A percentile compares a stretch with the other conserved stretches of the same genome.
phyloP scores from a whole-genome alignment of 2,113 vertebrate species.

The Acanthisitta chloris region DNA sequence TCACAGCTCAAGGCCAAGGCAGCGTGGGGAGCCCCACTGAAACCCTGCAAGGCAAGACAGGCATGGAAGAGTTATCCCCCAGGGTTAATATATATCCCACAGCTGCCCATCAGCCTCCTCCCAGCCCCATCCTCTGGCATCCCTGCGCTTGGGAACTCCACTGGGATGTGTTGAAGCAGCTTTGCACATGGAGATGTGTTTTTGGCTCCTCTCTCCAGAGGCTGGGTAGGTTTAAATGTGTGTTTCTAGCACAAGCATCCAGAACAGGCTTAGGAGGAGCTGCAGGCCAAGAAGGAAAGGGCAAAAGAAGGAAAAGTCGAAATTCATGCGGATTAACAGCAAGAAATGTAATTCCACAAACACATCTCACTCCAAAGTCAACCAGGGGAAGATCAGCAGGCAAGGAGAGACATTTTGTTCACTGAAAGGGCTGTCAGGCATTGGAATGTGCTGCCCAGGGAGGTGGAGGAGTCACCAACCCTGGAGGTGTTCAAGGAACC shows the following conservation, averaged over 20 bases:
- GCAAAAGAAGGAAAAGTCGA: neutral
- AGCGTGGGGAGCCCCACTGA: constrained; percentile 73
- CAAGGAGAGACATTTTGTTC: neutral
- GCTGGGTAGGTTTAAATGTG: neutral
- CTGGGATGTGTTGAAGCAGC: fast-evolving
- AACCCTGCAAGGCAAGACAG: constrained; percentile 76
- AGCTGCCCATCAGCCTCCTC: neutral
- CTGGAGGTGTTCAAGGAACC: no score
- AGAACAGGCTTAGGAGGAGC: neutral
- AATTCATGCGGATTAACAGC: neutral
- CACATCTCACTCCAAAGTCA: neutral
- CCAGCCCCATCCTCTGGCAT: neutral
- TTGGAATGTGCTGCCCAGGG: no score
- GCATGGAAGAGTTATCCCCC: neutral
- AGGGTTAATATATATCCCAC: no score
- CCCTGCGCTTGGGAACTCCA: neutral
- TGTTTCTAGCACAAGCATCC: neutral
- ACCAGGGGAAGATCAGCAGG: neutral
- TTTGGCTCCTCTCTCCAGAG: neutral
- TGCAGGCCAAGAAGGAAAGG: neutral
- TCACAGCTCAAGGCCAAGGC: constrained; percentile 75
- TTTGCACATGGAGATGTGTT: no score
- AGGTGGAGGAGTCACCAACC: no score
- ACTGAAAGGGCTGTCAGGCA: no score
- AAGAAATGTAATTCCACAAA: neutral